phyloP scores from a whole-genome alignment of 1,140 invertebrate species.

The Drosophila pallidifrons region DNA sequence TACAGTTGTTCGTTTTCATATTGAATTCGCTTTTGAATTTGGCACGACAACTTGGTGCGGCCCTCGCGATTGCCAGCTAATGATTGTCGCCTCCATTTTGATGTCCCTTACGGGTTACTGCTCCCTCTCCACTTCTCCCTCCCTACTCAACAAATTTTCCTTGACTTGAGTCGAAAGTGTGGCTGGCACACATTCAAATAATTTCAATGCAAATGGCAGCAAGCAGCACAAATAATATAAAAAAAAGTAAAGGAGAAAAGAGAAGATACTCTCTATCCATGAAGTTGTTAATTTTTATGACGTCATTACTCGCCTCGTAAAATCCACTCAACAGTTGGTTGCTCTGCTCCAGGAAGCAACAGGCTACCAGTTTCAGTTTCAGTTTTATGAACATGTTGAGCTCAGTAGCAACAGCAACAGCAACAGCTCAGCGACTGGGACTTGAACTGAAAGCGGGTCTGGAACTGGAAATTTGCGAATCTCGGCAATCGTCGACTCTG shows the following conservation, averaged over 20 bases:
- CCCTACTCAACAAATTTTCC: too few species aligned
- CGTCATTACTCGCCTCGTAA: slow-evolving; percentile 84
- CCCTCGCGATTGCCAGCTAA: slow-evolving; percentile 33
- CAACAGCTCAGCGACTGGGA: neutral
- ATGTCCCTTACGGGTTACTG: slow-evolving; percentile 17
- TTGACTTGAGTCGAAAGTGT: slow-evolving; percentile 21
- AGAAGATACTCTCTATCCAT: slow-evolving; percentile 43
- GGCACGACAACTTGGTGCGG: slow-evolving; percentile 20
- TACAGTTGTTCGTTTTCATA: slow-evolving; percentile 24
- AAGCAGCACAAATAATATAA: slow-evolving; percentile 38
- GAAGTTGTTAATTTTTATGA: slow-evolving; percentile 84
- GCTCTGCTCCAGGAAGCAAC: slow-evolving; percentile 56
- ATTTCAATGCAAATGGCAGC: slow-evolving; percentile 57
- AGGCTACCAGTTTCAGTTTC: slow-evolving; percentile 46
- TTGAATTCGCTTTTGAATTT: slow-evolving; percentile 40
- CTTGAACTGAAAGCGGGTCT: slow-evolving; percentile 1
- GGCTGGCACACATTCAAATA: slow-evolving; percentile 60
- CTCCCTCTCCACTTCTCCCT: neutral
- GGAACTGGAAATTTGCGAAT: slow-evolving; percentile 40
- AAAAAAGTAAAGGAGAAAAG: slow-evolving; percentile 1
- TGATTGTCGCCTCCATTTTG: slow-evolving; percentile 34
- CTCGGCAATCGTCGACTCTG: slow-evolving; percentile 48
- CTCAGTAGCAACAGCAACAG: too few species aligned
- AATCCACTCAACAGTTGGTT: slow-evolving; percentile 80
- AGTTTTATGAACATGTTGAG: slow-evolving; percentile 73